Conservation (phyloP, 2,797 vertebrate genomes). For the Rhynchotus rufescens region DNA sequence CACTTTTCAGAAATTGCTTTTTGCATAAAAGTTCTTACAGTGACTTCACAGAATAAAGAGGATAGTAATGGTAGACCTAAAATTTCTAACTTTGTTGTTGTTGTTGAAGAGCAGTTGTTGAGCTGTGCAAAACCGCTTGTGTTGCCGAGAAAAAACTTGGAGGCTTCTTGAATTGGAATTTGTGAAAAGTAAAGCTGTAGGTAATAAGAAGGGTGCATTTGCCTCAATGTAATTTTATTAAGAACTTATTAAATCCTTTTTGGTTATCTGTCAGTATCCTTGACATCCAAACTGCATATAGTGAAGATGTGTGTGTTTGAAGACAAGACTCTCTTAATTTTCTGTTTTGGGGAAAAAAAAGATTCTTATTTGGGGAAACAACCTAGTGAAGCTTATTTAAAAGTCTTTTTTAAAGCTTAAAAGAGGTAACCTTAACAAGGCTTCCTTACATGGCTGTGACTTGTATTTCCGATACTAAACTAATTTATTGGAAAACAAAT, state of each 20-base stretch:
- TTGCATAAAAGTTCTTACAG: not conserved
- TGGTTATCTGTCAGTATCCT: not conserved
- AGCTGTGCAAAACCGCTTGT: accelerated
- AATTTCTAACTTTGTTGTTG: not conserved
- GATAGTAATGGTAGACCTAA: not conserved
- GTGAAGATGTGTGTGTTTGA: not conserved
- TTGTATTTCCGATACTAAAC: not conserved
- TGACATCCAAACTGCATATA: not conserved
- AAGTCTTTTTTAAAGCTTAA: not conserved
- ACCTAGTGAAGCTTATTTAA: not conserved
- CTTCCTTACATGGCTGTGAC: not conserved
- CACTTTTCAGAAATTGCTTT: constrained; percentile 1
- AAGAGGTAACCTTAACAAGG: not conserved
- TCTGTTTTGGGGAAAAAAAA: not conserved
- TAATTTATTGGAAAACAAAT: not conserved
- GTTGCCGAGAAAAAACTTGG: accelerated
- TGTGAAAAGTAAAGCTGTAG: not conserved
- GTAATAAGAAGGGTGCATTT: not conserved
- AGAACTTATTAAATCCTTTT: not conserved
- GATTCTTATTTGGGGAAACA: not conserved
- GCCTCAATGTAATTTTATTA: not conserved
- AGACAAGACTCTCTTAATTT: not conserved
- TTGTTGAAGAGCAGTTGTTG: not conserved
- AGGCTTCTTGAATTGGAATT: not conserved
- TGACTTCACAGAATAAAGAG: not conserved